Conservation (phyloP, 2,113 vertebrate genomes). For the Australoheros scitulus region DNA sequence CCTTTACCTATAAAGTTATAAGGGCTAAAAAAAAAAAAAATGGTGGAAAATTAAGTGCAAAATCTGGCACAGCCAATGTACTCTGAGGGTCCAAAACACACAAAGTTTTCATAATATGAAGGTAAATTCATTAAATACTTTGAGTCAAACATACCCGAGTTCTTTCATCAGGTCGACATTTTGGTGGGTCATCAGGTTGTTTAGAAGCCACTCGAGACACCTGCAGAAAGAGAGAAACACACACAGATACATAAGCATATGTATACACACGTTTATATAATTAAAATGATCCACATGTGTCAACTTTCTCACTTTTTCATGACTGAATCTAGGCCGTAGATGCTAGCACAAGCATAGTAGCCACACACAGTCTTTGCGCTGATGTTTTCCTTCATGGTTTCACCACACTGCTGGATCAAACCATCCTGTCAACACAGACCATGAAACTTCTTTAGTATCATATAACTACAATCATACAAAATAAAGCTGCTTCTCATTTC, state of each 20-base stretch:
- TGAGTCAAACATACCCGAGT: constrained; percentile 83
- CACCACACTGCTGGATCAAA: constrained; percentile 95
- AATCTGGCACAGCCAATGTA: neutral
- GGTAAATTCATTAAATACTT: neutral
- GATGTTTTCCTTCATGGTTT: constrained; percentile 98
- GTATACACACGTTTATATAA: no score
- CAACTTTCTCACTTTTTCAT: constrained; percentile 87
- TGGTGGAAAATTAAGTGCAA: neutral
- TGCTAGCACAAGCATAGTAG: constrained; percentile 89
- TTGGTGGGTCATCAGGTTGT: constrained; percentile 98
- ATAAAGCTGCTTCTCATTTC: neutral
- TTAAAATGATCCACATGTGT: neutral
- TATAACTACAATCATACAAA: neutral
- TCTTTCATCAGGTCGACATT: constrained; percentile 96
- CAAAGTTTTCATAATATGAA: neutral
- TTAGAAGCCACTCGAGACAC: constrained; percentile 97
- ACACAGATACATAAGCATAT: neutral
- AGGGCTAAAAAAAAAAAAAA: neutral
- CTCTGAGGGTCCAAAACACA: no score
- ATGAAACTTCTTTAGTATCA: neutral
- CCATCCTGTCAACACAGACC: constrained; percentile 84
- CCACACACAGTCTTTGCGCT: constrained; percentile 91
- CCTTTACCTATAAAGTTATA: neutral
- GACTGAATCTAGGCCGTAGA: constrained; percentile 93
- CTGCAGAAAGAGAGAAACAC: constrained; percentile 68